Evolutionary conservation across 2,113 vertebrate genomes (phyloP), one percentile per base, ranked within the genome.

Genomic region (Silurus asotus): DNA sequence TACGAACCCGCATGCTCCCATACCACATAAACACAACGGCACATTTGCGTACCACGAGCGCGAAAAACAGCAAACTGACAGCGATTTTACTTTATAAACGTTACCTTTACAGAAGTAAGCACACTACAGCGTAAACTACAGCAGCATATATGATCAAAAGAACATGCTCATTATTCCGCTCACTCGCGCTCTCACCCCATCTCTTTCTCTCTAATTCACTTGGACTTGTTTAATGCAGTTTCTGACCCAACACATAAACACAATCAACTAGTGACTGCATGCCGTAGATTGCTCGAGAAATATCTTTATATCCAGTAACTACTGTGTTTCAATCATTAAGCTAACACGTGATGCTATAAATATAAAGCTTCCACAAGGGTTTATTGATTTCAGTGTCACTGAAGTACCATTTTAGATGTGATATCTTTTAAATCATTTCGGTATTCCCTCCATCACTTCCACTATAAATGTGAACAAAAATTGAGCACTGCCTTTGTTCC

Each of bases 71-170:
- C 49, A 56, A 53, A 83, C 51, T 37, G 59, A 64, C 56, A 76
- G 48, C 8, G 20, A 7, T 65, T 67, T 78, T 75, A 53, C 53
- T 67, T 67, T 56, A 45, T 6, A 85, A 25, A 56, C 67, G 84
- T 78, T 61, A 67, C 75, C 49, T 85, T 78, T 85, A 58, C 14
- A 53, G 78, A 78, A 25, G 74, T 85, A 65, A 65, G 49, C 74
- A 4, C 49, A n/a, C 74, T 37, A 37, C 61, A 14, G 64, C 59
- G 55, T 64, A 13, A 62, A 6, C 59, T 67, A 37, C 37, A 37
- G 37, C 37, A 64, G 74, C 74, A 78, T 23, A 67, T 15, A 65
- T n/a, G 74, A 85, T 78, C 84, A 78, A 78, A 85, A 67, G 74
- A 8, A 13, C 10, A 25, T 9, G 53, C 6, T 23, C 77, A 11